Evolutionary conservation across 2,888 invertebrate genomes (phyloP).

Genomic region (Cryptocheilus praepositus): DNA sequence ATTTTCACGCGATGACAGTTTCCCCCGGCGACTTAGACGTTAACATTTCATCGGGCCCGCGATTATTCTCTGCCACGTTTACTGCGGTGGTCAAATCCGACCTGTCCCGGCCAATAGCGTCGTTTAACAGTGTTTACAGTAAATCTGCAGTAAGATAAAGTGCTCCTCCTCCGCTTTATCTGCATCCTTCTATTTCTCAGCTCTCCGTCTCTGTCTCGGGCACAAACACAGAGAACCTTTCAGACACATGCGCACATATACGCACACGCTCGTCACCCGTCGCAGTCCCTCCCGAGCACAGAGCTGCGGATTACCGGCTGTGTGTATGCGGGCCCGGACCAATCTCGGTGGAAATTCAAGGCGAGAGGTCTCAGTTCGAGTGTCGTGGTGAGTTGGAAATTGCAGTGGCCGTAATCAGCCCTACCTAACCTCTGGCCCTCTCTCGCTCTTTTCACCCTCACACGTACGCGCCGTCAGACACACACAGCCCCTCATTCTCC

Average conservation of each 20-base stretch:
- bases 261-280: background rate
- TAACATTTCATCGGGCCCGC: constrained; percentile 9
- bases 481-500: background rate
- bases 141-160: constrained; percentile 43
- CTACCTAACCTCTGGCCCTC: constrained; percentile 8
- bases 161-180: constrained; percentile 33
- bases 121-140: constrained; percentile 41
- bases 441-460: background rate
- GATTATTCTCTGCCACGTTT: constrained; percentile 9
- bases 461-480: background rate
- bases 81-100: constrained; percentile 19
- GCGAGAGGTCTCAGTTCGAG: constrained; percentile 34
- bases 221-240: background rate
- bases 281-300: background rate
- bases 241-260: too few species aligned
- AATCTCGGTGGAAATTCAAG: constrained; percentile 57
- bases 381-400: constrained; percentile 34
- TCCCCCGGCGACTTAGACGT: background rate
- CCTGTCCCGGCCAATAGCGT: constrained; percentile 18
- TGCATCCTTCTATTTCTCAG: constrained; percentile 20
- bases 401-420: constrained; percentile 43
- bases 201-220: background rate
- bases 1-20: background rate
- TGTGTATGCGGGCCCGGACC: constrained; percentile 35
- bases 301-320: constrained; percentile 28